A percentile compares a stretch with the other conserved stretches of the same genome.
phyloP scores from a whole-genome alignment of 2,797 vertebrate genomes.

The Pipistrellus nathusii region DNA sequence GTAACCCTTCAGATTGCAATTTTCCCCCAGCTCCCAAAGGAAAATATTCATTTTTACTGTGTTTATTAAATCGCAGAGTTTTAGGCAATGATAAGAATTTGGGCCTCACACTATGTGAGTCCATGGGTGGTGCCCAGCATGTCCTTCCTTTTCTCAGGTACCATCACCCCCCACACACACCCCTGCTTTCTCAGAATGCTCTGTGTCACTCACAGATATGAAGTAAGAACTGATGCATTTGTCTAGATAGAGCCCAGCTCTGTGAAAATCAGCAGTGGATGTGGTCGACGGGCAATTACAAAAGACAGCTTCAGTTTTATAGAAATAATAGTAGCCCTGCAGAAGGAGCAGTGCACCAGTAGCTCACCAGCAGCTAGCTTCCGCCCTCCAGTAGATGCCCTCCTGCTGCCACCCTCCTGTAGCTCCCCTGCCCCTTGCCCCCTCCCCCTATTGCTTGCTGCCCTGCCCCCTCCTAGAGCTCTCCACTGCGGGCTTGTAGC shows the following conservation, averaged over 20 bases:
- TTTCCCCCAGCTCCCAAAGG: background rate
- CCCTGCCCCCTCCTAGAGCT: too few species aligned
- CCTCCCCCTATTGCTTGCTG: too few species aligned
- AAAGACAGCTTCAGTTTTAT: background rate
- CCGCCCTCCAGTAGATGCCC: too few species aligned
- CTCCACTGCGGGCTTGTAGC: too few species aligned
- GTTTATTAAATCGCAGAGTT: background rate
- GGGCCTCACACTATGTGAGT: accelerated
- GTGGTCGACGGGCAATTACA: background rate
- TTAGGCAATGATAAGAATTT: background rate
- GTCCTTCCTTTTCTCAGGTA: background rate
- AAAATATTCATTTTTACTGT: background rate
- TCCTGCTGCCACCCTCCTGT: too few species aligned
- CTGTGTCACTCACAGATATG: background rate
- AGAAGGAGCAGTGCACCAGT: too few species aligned
- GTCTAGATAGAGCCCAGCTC: background rate
- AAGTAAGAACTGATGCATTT: background rate
- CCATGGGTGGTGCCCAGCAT: accelerated
- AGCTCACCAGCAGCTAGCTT: too few species aligned
- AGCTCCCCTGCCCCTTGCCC: too few species aligned
- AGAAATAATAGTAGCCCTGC: background rate
- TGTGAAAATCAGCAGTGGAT: background rate
- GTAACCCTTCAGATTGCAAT: background rate
- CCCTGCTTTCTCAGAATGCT: accelerated
- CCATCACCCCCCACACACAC: background rate